phyloP scores from a whole-genome alignment of 2,888 invertebrate species.

The Noctuana brunneofusca region DNA sequence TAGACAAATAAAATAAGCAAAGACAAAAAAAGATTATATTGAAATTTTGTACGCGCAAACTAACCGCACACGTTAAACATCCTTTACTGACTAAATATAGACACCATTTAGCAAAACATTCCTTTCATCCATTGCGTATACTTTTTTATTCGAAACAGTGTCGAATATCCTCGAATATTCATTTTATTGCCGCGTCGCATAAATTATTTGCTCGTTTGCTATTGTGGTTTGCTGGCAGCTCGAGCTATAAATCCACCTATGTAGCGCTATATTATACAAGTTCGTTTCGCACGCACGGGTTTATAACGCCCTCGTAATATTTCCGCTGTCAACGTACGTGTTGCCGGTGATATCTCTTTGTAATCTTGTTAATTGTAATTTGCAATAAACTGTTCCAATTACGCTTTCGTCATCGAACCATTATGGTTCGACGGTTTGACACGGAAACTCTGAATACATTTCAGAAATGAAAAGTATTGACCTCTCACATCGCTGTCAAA shows the following conservation, averaged over 20 bases:
- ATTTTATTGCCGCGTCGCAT: constrained; percentile 42
- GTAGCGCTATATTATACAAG: constrained; percentile 47
- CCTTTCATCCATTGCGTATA: not conserved
- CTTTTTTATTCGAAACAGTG: constrained; percentile 22
- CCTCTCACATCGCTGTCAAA: no score
- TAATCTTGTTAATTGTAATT: no score
- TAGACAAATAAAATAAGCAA: no score
- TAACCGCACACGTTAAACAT: not conserved
- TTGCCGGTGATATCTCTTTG: constrained; percentile 31
- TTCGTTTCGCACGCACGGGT: constrained; percentile 41
- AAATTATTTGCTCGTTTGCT: constrained; percentile 54
- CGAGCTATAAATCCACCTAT: constrained; percentile 50
- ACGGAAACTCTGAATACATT: no score
- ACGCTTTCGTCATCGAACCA: not conserved
- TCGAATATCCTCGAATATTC: constrained; percentile 33
- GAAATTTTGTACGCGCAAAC: no score
- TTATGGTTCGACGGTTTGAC: no score
- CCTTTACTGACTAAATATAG: not conserved
- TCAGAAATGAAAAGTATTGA: no score
- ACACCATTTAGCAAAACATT: not conserved
- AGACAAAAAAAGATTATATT: no score
- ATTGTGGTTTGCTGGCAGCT: constrained; percentile 49
- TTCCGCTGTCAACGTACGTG: constrained; percentile 32
- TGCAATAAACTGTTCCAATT: constrained; percentile 17
- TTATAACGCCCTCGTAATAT: constrained; percentile 32